These are phyloP conservation scores for Prunella strophiata DNA, from an alignment of 2,797 vertebrate species.

Conservation along the genomic window DNA sequence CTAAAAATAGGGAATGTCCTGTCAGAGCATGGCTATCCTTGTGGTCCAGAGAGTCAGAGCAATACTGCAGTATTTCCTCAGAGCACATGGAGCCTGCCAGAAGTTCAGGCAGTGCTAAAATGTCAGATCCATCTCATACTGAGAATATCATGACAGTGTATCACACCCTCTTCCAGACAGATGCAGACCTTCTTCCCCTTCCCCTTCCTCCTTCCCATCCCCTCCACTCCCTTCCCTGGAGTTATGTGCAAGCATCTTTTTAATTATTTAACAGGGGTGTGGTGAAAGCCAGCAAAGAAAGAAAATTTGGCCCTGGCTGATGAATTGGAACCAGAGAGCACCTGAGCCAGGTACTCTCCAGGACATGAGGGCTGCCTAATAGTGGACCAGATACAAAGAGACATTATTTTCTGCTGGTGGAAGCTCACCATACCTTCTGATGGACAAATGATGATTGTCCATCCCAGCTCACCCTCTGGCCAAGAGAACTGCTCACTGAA, in stretches of 20 bases:
- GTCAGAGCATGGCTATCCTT: background rate
- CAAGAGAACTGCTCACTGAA: background rate
- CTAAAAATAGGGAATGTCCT: background rate
- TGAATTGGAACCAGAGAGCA: background rate
- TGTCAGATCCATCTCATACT: background rate
- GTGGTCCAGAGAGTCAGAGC: background rate
- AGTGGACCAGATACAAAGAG: background rate
- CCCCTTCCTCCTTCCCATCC: background rate
- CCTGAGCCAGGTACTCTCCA: background rate
- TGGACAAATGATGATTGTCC: background rate
- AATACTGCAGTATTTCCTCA: background rate
- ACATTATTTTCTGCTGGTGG: background rate
- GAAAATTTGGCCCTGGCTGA: background rate
- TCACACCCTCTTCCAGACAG: background rate
- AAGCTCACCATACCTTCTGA: background rate
- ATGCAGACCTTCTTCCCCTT: background rate
- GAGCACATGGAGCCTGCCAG: background rate
- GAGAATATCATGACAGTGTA: background rate
- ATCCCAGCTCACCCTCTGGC: background rate
- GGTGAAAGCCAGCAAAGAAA: background rate
- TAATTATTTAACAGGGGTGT: background rate
- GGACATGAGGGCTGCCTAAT: background rate
- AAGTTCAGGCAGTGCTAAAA: background rate
- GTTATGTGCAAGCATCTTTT: background rate
- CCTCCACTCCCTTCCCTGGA: background rate